Evolutionary conservation across 2,113 vertebrate species (phyloP).

Genomic region (Speoplatyrhinus poulsoni): DNA sequence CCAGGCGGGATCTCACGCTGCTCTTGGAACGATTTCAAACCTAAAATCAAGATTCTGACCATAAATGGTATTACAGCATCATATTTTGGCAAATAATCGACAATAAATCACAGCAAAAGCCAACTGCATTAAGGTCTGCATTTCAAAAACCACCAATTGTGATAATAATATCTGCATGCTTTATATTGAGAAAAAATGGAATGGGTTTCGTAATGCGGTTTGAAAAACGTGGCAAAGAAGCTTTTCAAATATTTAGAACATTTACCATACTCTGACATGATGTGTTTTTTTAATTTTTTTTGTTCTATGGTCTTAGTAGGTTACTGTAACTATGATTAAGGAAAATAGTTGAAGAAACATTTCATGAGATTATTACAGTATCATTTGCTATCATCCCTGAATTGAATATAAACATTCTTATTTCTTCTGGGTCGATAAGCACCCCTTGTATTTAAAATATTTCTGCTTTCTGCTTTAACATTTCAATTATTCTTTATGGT

Average conservation of each 20-base stretch:
- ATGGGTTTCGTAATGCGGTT: not conserved
- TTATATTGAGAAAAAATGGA: not conserved
- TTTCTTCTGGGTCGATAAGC: too few relatives aligned
- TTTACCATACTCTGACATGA: not conserved
- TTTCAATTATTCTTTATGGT: not conserved
- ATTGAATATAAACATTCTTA: too few relatives aligned
- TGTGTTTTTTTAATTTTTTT: not conserved
- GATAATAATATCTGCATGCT: slow-evolving; percentile 25
- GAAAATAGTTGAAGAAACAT: too few relatives aligned
- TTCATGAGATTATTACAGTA: too few relatives aligned
- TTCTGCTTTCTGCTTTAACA: not conserved
- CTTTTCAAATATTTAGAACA: not conserved
- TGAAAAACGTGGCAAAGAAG: not conserved
- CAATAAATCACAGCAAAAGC: slow-evolving; percentile 19
- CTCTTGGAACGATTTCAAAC: slow-evolving; percentile 26
- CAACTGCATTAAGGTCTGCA: not conserved
- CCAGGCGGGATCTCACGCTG: slow-evolving; percentile 45
- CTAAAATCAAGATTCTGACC: slow-evolving; percentile 36
- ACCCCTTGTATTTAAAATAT: too few relatives aligned
- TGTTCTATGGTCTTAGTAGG: not conserved
- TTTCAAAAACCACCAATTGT: slow-evolving; percentile 28
- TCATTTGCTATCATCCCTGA: too few relatives aligned
- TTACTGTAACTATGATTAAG: too few relatives aligned
- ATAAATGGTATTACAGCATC: slow-evolving; percentile 53
- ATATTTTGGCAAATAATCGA: slow-evolving; percentile 46